phyloP scores from a whole-genome alignment of 2,888 invertebrate species.

The Chromoteleia sp. region DNA sequence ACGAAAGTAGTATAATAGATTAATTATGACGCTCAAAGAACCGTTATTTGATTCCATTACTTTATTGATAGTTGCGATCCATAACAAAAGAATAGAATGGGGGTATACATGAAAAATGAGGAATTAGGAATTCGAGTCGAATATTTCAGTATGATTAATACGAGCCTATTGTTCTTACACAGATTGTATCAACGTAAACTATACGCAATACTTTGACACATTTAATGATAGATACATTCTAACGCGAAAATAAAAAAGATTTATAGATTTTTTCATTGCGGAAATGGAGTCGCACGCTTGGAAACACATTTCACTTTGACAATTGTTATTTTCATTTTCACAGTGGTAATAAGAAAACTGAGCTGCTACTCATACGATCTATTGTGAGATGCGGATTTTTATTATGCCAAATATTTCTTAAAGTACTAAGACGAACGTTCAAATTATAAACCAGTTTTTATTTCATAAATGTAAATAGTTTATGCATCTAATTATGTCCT shows the following conservation, averaged over 20 bases:
- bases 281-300: slow-evolving; percentile 23
- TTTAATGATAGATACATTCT: slow-evolving; percentile 47
- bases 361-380: neutral
- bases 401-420: neutral
- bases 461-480: no score
- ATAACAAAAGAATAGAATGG: slow-evolving; percentile 39
- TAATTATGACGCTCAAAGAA: slow-evolving; percentile 36
- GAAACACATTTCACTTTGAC: slow-evolving; percentile 20
- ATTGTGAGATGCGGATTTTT: neutral
- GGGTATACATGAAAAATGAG: slow-evolving; percentile 24
- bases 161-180: slow-evolving; percentile 56
- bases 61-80: slow-evolving; percentile 37
- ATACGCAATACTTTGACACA: slow-evolving; percentile 57
- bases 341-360: neutral
- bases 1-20: slow-evolving; percentile 14
- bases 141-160: slow-evolving; percentile 65
- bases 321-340: slow-evolving; percentile 19
- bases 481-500: no score
- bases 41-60: slow-evolving; percentile 26
- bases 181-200: slow-evolving; percentile 51
- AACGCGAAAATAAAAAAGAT: slow-evolving; percentile 50
- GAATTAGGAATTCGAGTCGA: slow-evolving; percentile 53
- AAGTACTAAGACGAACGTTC: no score
- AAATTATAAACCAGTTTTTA: no score
- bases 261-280: slow-evolving; percentile 47